A percentile compares a stretch with the other conserved stretches of the same genome.
Evolutionary conservation across 2,113 vertebrate species (phyloP).

Genomic region (Halcyon senegalensis): DNA sequence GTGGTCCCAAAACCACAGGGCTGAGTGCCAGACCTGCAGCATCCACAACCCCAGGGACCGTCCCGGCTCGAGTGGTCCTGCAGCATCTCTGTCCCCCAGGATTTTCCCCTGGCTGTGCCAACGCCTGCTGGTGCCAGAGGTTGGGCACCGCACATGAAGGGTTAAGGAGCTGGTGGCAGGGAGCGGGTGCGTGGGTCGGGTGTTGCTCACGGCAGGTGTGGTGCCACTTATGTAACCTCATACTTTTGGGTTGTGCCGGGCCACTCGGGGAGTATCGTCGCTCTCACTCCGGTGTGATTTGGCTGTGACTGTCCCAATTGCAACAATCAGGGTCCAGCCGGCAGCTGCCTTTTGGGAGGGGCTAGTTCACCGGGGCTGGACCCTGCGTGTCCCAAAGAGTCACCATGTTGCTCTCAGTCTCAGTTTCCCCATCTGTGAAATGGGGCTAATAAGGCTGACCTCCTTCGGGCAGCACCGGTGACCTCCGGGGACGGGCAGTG

Average conservation of each 20-base stretch:
- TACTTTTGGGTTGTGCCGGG: neutral
- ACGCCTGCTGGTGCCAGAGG: fast-evolving
- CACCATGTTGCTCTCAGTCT: neutral
- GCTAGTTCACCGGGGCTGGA: neutral
- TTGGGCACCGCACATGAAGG: fast-evolving
- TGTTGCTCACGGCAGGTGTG: slow-evolving; percentile 57
- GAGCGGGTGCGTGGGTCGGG: neutral
- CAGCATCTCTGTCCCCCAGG: neutral
- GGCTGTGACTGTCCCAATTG: neutral
- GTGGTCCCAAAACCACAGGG: neutral
- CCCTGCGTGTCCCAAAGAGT: neutral
- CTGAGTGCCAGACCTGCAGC: neutral
- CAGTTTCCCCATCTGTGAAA: slow-evolving; percentile 50
- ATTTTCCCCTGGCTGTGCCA: fast-evolving
- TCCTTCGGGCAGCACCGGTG: neutral
- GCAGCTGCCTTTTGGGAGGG: slow-evolving; percentile 15
- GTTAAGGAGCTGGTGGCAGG: neutral
- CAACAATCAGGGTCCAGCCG: fast-evolving
- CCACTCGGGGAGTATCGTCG: neutral
- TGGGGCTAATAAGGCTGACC: slow-evolving; percentile 20
- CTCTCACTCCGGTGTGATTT: neutral
- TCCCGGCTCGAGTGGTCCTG: fast-evolving
- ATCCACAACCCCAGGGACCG: fast-evolving
- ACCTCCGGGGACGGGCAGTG: neutral
- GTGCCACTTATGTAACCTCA: slow-evolving; percentile 37